phyloP scores from a whole-genome alignment of 2,888 invertebrate species.

The Lasioglossum vierecki region DNA sequence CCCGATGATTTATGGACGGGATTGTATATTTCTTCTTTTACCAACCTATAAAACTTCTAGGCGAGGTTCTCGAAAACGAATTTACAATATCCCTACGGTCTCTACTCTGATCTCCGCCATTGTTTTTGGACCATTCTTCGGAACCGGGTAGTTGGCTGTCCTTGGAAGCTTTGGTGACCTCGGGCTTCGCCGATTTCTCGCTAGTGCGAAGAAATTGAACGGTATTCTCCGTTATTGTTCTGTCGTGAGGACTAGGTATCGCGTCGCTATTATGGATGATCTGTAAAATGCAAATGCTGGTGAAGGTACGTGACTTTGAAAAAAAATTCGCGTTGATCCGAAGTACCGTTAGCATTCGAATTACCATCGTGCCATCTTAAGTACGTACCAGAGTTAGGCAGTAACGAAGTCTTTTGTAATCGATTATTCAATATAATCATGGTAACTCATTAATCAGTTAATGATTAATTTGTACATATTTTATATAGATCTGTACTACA shows the following conservation, averaged over 20 bases:
- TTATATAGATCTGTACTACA: no score
- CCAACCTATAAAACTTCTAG: not conserved
- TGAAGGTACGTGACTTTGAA: not conserved
- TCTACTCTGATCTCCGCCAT: no score
- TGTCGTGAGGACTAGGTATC: not conserved
- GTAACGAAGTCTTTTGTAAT: no score
- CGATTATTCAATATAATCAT: no score
- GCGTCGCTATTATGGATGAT: not conserved
- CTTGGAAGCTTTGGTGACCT: no score
- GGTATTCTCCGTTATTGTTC: not conserved
- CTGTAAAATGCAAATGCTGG: conserved; percentile 7
- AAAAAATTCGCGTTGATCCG: not conserved
- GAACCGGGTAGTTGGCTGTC: not conserved
- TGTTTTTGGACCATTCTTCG: not conserved
- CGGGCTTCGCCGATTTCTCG: no score
- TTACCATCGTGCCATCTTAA: not conserved
- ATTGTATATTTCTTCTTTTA: not conserved
- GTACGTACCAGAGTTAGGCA: not conserved
- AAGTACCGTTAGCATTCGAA: not conserved
- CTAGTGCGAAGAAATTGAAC: not conserved
- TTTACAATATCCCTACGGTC: not conserved
- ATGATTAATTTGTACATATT: no score
- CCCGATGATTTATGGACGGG: no score
- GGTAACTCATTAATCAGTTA: no score
- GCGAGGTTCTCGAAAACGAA: not conserved